Evolutionary conservation across 2,888 invertebrate genomes (phyloP), one percentile per base, ranked within the genome.

Genomic region (Eupithecia exiguata): DNA sequence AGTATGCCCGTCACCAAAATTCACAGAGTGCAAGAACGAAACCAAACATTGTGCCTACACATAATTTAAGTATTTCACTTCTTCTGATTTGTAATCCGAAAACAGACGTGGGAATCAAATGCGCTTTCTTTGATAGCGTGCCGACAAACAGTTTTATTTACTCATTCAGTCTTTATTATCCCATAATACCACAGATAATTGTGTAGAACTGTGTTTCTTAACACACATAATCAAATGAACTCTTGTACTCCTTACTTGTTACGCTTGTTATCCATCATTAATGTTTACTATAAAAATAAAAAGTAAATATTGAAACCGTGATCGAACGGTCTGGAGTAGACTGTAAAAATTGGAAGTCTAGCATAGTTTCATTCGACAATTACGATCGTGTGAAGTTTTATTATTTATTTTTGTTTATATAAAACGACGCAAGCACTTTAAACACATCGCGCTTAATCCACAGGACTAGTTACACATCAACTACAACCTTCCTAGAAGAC

Each of bases 401-500:
- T 53, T 61, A 30, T 61, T 53, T 61, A 30, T 61, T 61, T 3
- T 25, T 61, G 30, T 30, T 30, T 61, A 30, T 14, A 16, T n/a
- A 14, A 61, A 35, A 35, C 35, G 35, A 9, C 62, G 35, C 18
- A 30, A 62, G 12, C 21, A 53, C 10, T 53, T 53, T 21, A 21
- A 21, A 5, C 58, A 25, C 25, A 58, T 1, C 12, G 14, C 25
- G 14, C 25, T 14, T 21, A 69, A 61, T 18, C 35, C 53, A 65
- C 18, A 40, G 25, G 25, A 66, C 58, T 66, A 61, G 67, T 63
- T 68, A 66, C 35, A 68, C 46, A 68, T 25, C 53, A 70, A 70
- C 70, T 70, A 68, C 49, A 49, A 30, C 65, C 71, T 90, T 87
- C 87, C 79, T 76, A 83, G 89, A 89, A 89, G 84, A 82, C 87